phyloP scores from a whole-genome alignment of 2,797 vertebrate species.

The Threskiornis aethiopicus region DNA sequence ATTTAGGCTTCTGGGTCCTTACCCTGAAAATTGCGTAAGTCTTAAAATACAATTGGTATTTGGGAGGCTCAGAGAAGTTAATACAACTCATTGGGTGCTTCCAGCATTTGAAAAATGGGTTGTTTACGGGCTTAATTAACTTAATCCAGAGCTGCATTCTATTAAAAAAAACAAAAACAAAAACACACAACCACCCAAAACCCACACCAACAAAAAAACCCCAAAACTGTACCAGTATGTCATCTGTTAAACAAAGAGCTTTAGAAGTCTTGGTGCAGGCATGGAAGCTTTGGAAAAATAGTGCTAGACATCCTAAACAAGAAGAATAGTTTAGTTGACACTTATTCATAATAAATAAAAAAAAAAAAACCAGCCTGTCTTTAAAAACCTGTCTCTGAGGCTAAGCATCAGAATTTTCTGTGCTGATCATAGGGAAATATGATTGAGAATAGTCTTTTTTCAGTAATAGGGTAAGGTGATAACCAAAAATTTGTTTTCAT shows the following conservation, averaged over 20 bases:
- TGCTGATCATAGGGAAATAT: neutral
- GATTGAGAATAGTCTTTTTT: neutral
- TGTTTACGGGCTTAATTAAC: neutral
- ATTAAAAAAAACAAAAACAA: neutral
- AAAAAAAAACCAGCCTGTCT: neutral
- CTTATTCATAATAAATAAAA: neutral
- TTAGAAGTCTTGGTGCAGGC: neutral
- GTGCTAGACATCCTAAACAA: neutral
- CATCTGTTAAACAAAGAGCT: neutral
- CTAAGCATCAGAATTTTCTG: neutral
- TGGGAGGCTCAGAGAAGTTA: neutral
- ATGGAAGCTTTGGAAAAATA: neutral
- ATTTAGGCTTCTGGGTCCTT: neutral
- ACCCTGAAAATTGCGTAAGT: neutral
- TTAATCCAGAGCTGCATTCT: neutral
- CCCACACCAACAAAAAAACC: neutral
- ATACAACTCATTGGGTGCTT: neutral
- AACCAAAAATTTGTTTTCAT: neutral
- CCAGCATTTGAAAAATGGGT: neutral
- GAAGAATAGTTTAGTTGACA: neutral
- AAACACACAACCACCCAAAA: neutral
- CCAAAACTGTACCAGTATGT: fast-evolving
- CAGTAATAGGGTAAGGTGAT: neutral
- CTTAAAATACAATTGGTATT: neutral
- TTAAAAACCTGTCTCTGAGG: neutral